These are phyloP conservation scores for Cactoblastis cactorum DNA, from an alignment of 2,888 invertebrate genomes.

Conservation along the genomic window DNA sequence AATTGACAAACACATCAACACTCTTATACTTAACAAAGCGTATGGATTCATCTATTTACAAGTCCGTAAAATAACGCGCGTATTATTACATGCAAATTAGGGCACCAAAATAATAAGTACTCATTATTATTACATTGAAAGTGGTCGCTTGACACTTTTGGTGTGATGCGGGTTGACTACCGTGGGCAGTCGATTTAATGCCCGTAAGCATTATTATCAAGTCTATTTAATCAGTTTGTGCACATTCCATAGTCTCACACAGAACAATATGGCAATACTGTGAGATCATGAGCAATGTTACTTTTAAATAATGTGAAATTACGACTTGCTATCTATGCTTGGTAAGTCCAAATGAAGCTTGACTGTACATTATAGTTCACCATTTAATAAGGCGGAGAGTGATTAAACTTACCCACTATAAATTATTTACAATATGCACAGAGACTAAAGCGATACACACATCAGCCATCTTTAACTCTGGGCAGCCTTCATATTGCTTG, in stretches of 20 bases:
- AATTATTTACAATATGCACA: constrained; percentile 76
- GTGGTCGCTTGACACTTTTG: constrained; percentile 29
- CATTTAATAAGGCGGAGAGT: constrained; percentile 72
- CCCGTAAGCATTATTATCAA: no score
- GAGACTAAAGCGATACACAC: constrained; percentile 55
- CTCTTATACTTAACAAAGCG: constrained; percentile 76
- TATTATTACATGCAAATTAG: constrained; percentile 66
- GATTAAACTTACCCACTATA: constrained; percentile 44
- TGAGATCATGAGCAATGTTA: neutral
- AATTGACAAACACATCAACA: constrained; percentile 77
- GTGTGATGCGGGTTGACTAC: neutral
- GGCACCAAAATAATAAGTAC: constrained; percentile 71
- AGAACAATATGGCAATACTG: constrained; percentile 15
- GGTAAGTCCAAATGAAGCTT: constrained; percentile 28
- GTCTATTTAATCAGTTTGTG: neutral
- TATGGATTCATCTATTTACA: constrained; percentile 78
- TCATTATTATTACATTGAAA: constrained; percentile 37
- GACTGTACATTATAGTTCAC: constrained; percentile 47
- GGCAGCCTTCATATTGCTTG: constrained; percentile 58
- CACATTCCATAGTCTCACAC: constrained; percentile 16
- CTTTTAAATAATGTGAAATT: neutral
- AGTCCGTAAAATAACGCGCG: constrained; percentile 55
- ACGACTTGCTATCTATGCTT: neutral
- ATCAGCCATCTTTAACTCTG: constrained; percentile 44
- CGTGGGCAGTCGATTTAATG: no score